Evolutionary conservation across 2,888 invertebrate species (phyloP).

Genomic region (Arctia plantaginis): DNA sequence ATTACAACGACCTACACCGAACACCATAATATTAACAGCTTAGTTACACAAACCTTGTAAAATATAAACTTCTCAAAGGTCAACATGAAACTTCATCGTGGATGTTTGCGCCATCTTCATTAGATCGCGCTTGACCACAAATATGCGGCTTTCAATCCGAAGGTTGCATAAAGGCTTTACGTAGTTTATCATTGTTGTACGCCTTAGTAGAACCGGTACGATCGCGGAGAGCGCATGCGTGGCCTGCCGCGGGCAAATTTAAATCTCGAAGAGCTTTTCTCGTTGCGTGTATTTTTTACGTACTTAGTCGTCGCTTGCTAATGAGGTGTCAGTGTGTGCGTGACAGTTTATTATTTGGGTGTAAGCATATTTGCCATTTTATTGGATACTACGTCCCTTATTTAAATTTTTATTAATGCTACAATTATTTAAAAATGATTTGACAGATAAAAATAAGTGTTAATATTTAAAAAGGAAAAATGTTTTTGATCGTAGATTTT

Average conservation of each 20-base stretch:
- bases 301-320: constrained; percentile 36
- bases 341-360: constrained; percentile 40
- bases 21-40: constrained; percentile 19
- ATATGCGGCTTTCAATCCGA: constrained; percentile 80
- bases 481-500: not conserved
- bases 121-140: constrained; percentile 79
- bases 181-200: constrained; percentile 70
- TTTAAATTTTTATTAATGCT: constrained; percentile 17
- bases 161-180: constrained; percentile 82
- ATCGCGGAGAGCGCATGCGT: constrained; percentile 75
- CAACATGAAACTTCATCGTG: constrained; percentile 57
- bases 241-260: constrained; percentile 59
- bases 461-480: not conserved
- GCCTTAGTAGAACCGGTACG: constrained; percentile 75
- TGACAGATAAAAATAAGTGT: not conserved
- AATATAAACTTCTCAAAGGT: constrained; percentile 71
- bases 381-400: constrained; percentile 15
- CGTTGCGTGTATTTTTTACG: constrained; percentile 23
- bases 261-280: constrained; percentile 45
- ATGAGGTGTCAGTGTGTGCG: constrained; percentile 58
- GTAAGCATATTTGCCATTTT: constrained; percentile 34
- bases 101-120: constrained; percentile 76
- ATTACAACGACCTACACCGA: constrained; percentile 10
- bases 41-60: constrained; percentile 45
- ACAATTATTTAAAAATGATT: not conserved